Percentiles rank a stretch among this genome's conserved stretches.
Evolutionary conservation across 2,888 invertebrate species (phyloP).

Genomic region (Lepidonotus clava): DNA sequence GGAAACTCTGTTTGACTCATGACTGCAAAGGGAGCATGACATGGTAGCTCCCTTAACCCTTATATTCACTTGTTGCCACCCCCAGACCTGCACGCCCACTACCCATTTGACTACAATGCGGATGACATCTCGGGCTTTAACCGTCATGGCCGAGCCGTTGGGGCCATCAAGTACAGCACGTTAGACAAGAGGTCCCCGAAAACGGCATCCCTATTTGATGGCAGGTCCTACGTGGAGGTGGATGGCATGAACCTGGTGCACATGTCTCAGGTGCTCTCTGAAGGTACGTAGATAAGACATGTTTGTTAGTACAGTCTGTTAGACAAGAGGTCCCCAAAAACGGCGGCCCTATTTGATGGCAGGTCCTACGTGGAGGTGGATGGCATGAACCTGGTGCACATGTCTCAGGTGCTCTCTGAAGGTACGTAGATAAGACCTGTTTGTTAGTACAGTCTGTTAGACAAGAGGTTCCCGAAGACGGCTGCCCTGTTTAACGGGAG

Average conservation of each 20-base stretch:
- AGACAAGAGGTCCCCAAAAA: neutral
- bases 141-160: neutral
- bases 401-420: neutral
- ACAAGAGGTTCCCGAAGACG: neutral
- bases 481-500: neutral
- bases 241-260: neutral
- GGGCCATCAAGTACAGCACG: neutral
- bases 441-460: neutral
- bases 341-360: neutral
- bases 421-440: too few relatives aligned
- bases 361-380: neutral
- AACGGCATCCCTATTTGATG: neutral
- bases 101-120: conserved; percentile 29
- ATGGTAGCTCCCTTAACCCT: too few relatives aligned
- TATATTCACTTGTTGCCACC: neutral
- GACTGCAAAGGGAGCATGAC: too few relatives aligned
- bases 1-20: too few relatives aligned
- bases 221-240: neutral
- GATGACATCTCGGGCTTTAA: neutral
- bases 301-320: neutral
- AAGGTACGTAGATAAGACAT: neutral
- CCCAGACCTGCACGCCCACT: conserved; percentile 9
- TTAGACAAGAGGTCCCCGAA: neutral
- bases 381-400: neutral
- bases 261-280: neutral